Conservation (phyloP, 2,113 vertebrate genomes). For the Pardalotus punctatus region DNA sequence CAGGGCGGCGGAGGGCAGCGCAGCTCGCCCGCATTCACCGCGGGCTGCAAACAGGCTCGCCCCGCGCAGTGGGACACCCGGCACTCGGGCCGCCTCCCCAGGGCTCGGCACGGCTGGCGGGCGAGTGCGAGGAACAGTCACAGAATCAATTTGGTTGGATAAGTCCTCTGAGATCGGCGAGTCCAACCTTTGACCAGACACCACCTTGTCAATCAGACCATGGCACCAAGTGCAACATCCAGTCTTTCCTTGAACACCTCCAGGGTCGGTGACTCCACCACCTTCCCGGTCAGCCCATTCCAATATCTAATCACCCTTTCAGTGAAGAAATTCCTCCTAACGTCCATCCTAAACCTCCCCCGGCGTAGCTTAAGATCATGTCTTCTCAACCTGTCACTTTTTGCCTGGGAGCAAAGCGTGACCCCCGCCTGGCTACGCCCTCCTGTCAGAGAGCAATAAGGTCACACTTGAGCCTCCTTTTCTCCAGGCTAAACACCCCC, state of each 20-base stretch:
- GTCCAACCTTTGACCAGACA: not conserved
- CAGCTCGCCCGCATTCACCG: not conserved
- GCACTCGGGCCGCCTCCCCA: not conserved
- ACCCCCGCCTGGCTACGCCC: too few species aligned
- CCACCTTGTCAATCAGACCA: not conserved
- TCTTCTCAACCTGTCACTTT: not conserved
- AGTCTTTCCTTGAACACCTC: too few species aligned
- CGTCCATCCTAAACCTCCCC: not conserved
- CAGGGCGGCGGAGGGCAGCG: not conserved
- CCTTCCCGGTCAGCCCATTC: not conserved
- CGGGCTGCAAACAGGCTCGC: not conserved
- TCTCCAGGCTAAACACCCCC: not conserved
- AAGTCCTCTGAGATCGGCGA: too few species aligned
- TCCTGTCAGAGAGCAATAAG: too few species aligned
- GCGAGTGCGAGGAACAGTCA: not conserved
- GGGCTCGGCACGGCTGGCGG: not conserved
- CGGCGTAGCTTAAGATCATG: rapidly evolving
- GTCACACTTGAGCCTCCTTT: not conserved
- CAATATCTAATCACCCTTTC: not conserved
- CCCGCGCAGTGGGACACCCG: not conserved
- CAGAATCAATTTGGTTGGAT: too few species aligned
- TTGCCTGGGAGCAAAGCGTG: not conserved
- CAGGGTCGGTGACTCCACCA: too few species aligned
- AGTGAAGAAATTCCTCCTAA: not conserved
- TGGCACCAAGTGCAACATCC: too few species aligned